Evolutionary conservation across 2,113 vertebrate species (phyloP).

Genomic region (Oryzias woworae): DNA sequence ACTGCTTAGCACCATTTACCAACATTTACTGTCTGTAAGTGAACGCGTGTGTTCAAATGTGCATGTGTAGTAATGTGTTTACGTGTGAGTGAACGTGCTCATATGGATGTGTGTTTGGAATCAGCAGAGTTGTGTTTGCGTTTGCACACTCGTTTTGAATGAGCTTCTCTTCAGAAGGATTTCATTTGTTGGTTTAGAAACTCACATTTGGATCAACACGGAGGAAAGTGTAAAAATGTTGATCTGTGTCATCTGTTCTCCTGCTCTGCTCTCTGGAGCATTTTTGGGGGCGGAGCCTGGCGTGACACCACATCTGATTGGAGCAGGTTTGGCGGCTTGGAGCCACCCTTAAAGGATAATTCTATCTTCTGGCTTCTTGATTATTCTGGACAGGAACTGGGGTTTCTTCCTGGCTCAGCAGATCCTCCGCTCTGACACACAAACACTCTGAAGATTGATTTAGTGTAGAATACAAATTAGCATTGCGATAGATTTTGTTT

Average conservation of each 20-base stretch:
- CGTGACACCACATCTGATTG: neutral
- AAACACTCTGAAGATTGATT: constrained; percentile 9
- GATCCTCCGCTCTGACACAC: constrained; percentile 36
- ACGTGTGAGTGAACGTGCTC: neutral
- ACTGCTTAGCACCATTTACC: constrained; percentile 73
- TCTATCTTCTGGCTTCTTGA: constrained; percentile 36
- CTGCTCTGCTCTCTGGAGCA: neutral
- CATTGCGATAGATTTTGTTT: constrained; percentile 21
- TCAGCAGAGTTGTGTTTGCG: constrained; percentile 14
- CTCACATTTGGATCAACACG: constrained; percentile 1
- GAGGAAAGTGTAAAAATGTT: too few relatives aligned
- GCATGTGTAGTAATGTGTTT: neutral
- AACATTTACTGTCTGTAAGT: constrained; percentile 38
- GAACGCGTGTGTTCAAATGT: neutral
- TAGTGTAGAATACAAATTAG: constrained; percentile 51
- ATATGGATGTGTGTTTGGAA: neutral
- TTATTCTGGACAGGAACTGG: constrained; percentile 44
- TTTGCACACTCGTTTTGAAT: constrained; percentile 44
- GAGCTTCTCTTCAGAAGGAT: constrained; percentile 25
- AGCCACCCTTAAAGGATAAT: constrained; percentile 5
- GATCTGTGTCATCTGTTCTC: too few relatives aligned
- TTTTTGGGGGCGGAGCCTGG: neutral
- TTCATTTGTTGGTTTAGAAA: constrained; percentile 21
- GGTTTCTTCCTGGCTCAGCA: constrained; percentile 47
- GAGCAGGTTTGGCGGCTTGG: neutral